Evolutionary conservation across 2,888 invertebrate genomes (phyloP).

Genomic region (Ochropleura plecta): DNA sequence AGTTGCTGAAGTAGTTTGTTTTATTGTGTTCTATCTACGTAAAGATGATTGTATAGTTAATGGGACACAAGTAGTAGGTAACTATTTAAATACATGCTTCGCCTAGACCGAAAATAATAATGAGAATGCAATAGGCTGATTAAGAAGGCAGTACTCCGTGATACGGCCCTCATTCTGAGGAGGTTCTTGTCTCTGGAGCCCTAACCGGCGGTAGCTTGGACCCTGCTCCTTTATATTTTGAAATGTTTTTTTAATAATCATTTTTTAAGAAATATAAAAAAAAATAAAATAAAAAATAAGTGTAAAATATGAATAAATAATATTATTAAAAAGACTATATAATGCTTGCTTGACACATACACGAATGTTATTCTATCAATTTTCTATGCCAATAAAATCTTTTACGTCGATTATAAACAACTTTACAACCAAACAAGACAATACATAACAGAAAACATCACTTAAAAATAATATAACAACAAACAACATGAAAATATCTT

Average conservation of each 20-base stretch:
- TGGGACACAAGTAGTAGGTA: background rate
- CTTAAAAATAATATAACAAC: constrained; percentile 13
- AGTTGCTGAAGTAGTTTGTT: background rate
- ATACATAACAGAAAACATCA: constrained; percentile 9
- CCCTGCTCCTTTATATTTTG: too few species aligned
- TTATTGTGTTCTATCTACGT: background rate
- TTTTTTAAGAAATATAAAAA: too few species aligned
- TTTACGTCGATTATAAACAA: background rate
- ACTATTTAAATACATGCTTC: background rate
- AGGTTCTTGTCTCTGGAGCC: too few species aligned
- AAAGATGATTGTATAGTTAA: background rate
- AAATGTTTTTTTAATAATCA: too few species aligned
- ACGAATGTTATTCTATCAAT: background rate
- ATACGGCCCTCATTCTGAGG: too few species aligned
- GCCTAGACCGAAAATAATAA: background rate
- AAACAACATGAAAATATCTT: constrained; percentile 23
- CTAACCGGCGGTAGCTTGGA: too few species aligned
- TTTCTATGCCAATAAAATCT: background rate
- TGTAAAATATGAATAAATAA: too few species aligned
- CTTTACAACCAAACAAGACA: constrained; percentile 1
- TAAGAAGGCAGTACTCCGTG: too few species aligned
- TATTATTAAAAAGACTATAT: too few species aligned
- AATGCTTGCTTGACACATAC: too few species aligned
- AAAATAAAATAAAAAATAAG: too few species aligned
- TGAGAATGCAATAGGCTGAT: background rate